These are phyloP conservation scores for Drosophila macrospina DNA, from an alignment of 2,888 invertebrate genomes.

Conservation along the genomic window DNA sequence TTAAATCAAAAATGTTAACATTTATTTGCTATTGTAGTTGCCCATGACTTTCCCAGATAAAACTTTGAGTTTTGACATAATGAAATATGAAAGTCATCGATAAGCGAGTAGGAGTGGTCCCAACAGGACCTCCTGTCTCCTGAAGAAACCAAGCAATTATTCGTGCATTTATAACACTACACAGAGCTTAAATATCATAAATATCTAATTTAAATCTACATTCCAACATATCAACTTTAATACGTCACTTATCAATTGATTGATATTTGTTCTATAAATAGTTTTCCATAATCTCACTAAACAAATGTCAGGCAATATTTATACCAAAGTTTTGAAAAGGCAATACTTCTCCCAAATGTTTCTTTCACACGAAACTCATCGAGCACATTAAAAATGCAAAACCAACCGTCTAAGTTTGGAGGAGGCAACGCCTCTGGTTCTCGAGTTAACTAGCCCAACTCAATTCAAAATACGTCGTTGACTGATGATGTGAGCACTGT, in stretches of 20 bases:
- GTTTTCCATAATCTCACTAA: not conserved
- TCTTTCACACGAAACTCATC: constrained; percentile 62
- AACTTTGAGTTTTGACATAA: no score
- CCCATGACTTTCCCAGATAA: not conserved
- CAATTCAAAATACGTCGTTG: constrained; percentile 67
- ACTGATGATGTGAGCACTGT: constrained; percentile 65
- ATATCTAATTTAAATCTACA: no score
- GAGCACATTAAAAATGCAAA: constrained; percentile 60
- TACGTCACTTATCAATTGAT: not conserved
- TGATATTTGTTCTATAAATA: not conserved
- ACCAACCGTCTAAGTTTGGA: constrained; percentile 12
- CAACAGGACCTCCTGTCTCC: no score
- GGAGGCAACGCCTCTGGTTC: not conserved
- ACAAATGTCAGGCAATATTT: not conserved
- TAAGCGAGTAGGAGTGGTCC: no score
- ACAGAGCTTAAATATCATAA: no score
- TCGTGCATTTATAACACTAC: no score
- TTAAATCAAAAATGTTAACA: constrained; percentile 8
- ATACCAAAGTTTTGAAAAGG: not conserved
- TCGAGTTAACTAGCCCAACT: constrained; percentile 59
- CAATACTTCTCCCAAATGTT: constrained; percentile 4
- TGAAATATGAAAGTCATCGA: no score
- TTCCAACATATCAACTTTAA: not conserved
- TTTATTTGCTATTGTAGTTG: not conserved
- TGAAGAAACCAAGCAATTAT: no score